A percentile compares a stretch with the other conserved stretches of the same genome.
Evolutionary conservation across 2,888 invertebrate genomes (phyloP).

Genomic region (Thymelicus lineola): DNA sequence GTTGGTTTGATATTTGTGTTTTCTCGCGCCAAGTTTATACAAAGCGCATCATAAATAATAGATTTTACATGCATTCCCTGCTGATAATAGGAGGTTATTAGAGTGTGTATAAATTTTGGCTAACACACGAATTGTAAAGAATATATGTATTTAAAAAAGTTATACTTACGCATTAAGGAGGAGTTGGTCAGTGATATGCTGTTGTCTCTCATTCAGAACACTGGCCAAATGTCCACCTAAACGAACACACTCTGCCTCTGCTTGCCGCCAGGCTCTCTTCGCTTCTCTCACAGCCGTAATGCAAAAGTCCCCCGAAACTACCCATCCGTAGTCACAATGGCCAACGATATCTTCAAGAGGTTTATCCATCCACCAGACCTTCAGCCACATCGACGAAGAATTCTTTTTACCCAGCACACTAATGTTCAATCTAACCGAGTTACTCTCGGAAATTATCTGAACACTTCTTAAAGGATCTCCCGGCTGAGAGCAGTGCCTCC

Average conservation of each 20-base stretch:
- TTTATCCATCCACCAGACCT: conserved; percentile 87
- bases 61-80: no score
- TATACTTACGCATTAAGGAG: conserved; percentile 86
- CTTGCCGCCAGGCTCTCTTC: conserved; percentile 87
- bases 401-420: conserved; percentile 70
- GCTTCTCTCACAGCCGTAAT: conserved; percentile 85
- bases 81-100: no score
- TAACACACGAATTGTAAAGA: neutral
- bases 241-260: conserved; percentile 87
- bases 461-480: conserved; percentile 85
- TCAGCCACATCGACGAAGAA: conserved; percentile 81
- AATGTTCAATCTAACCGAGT: conserved; percentile 81
- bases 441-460: conserved; percentile 85
- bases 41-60: no score
- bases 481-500: conserved; percentile 86
- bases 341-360: conserved; percentile 86
- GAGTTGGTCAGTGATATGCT: conserved; percentile 86
- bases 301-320: conserved; percentile 88
- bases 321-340: conserved; percentile 90
- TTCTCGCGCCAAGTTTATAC: no score
- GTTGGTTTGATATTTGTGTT: no score
- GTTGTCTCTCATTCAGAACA: conserved; percentile 87
- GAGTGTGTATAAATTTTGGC: conserved; percentile 21
- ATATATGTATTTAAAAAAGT: neutral
- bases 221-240: conserved; percentile 89